A percentile compares a stretch with the other conserved stretches of the same genome.
These are phyloP conservation scores for Magallana angulata DNA, from an alignment of 1,140 invertebrate species.

Conservation along the genomic window DNA sequence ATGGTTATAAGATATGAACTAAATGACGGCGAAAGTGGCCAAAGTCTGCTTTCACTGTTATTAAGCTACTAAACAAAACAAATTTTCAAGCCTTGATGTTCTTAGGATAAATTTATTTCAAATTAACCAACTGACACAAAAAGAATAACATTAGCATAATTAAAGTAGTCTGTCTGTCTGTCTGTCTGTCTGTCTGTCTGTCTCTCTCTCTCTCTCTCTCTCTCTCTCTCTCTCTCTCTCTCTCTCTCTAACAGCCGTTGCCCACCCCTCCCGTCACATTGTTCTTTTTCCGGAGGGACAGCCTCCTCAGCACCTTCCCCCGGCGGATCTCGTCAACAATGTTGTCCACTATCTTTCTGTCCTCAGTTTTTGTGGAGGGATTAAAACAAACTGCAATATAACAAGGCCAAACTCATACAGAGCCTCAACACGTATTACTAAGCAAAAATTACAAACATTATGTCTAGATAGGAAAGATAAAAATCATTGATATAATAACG, in stretches of 20 bases:
- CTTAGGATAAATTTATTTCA: no score
- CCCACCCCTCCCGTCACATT: background rate
- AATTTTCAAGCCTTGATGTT: no score
- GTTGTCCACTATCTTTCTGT: constrained; percentile 75
- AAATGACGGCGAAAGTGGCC: no score
- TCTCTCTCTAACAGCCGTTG: background rate
- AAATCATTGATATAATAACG: no score
- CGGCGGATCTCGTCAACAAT: constrained; percentile 74
- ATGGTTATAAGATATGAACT: no score
- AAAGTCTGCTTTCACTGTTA: no score
- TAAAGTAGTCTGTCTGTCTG: no score
- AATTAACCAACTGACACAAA: no score
- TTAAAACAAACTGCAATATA: background rate
- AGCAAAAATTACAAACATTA: background rate
- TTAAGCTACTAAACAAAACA: no score
- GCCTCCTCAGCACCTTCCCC: constrained; percentile 73
- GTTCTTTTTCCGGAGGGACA: constrained; percentile 69
- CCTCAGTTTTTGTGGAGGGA: constrained; percentile 29
- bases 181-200: no score
- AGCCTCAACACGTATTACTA: background rate
- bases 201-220: constrained; percentile 9
- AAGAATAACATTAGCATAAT: no score
- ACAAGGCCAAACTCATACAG: background rate
- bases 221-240: background rate
- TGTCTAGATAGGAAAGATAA: background rate